phyloP scores from a whole-genome alignment of 2,888 invertebrate species.

The Dynastes hyllus region DNA sequence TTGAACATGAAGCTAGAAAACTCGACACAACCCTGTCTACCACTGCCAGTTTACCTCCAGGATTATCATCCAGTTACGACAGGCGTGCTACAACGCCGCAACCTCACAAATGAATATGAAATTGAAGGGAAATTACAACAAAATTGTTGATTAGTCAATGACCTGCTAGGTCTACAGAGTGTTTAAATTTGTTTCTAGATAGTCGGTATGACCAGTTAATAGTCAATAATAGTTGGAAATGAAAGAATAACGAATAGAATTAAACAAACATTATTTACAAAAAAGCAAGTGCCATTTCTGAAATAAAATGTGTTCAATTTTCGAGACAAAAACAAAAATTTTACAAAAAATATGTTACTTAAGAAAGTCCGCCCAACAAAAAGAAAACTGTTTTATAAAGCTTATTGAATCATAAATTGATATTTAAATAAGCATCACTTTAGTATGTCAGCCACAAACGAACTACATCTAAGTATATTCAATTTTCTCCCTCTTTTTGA shows the following conservation, averaged over 20 bases:
- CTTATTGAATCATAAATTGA: neutral
- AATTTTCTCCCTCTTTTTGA: neutral
- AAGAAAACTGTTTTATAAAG: too few relatives aligned
- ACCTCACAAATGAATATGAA: slow-evolving; percentile 48
- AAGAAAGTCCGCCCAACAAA: neutral
- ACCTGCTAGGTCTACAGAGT: neutral
- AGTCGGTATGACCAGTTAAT: neutral
- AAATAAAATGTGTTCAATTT: slow-evolving; percentile 43
- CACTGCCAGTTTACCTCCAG: slow-evolving; percentile 76
- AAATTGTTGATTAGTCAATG: slow-evolving; percentile 5
- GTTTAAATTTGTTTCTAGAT: slow-evolving; percentile 12
- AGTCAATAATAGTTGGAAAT: neutral
- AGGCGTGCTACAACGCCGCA: slow-evolving; percentile 50
- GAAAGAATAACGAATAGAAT: neutral
- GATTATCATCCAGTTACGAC: slow-evolving; percentile 57
- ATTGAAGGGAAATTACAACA: neutral
- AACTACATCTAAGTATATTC: neutral
- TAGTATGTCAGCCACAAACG: neutral
- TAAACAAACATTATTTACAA: neutral
- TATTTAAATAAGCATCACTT: neutral
- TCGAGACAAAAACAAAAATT: slow-evolving; percentile 13
- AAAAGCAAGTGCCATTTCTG: slow-evolving; percentile 31
- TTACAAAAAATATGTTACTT: neutral
- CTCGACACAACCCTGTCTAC: slow-evolving; percentile 77
- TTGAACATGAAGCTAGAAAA: slow-evolving; percentile 93